These are phyloP conservation scores for Muricea muricata DNA, from an alignment of 92 coral and sea anemone genomes.

Conservation along the genomic window DNA sequence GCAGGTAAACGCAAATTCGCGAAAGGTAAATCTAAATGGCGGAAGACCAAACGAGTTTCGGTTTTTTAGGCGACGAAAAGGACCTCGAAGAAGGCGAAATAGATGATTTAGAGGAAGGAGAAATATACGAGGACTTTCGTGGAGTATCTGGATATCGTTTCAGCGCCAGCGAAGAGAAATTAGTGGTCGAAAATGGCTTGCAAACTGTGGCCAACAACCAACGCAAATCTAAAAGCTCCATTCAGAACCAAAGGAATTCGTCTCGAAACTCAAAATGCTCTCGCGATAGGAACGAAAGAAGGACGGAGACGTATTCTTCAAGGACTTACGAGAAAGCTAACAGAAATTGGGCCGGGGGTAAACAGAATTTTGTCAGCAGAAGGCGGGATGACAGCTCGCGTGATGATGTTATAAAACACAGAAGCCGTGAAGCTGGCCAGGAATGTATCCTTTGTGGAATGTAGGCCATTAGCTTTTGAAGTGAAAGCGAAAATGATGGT, in stretches of 20 bases:
- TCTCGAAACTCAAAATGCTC: background rate
- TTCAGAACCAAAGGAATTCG: background rate
- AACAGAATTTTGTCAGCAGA: background rate
- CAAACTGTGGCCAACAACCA: background rate
- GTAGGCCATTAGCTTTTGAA: too few relatives aligned
- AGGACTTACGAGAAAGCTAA: background rate
- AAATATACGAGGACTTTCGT: conserved; percentile 76
- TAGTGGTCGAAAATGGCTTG: background rate
- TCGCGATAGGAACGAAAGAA: background rate
- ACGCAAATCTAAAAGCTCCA: background rate
- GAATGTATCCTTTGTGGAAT: conserved; percentile 38
- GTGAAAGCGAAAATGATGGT: too few relatives aligned
- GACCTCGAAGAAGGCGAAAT: conserved; percentile 98
- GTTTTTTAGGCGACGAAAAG: conserved; percentile 42
- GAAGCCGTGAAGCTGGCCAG: background rate
- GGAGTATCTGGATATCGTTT: background rate
- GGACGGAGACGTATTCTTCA: background rate
- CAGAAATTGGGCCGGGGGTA: background rate
- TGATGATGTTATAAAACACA: background rate
- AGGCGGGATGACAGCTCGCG: background rate
- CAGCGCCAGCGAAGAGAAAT: background rate
- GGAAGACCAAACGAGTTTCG: conserved; percentile 17
- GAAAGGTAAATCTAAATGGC: conserved; percentile 4
- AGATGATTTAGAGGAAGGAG: conserved; percentile 95
- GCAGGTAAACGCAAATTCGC: background rate